Percentiles rank a stretch among this genome's conserved stretches.
phyloP scores from a whole-genome alignment of 2,888 invertebrate genomes.

The Caenorhabditis doughertyi region DNA sequence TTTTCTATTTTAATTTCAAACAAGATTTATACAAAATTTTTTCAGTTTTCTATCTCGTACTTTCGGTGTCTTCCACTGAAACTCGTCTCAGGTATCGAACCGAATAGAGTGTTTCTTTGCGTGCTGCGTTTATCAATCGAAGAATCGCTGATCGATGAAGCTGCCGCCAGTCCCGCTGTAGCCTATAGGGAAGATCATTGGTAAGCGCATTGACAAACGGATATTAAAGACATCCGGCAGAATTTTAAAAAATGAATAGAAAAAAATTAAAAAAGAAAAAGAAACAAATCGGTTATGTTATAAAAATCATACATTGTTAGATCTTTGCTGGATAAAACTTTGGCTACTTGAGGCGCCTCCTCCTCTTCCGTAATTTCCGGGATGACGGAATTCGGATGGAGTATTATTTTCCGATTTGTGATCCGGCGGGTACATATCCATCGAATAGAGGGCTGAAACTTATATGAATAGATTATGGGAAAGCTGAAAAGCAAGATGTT shows the following conservation, averaged over 20 bases:
- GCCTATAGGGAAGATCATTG: constrained; percentile 1
- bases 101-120: constrained; percentile 68
- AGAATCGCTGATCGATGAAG: constrained; percentile 21
- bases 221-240: neutral
- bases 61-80: constrained; percentile 80
- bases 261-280: too few relatives aligned
- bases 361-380: constrained; percentile 1
- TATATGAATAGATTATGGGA: neutral
- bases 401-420: constrained; percentile 3
- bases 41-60: constrained; percentile 68
- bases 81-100: constrained; percentile 75
- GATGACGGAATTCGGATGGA: neutral
- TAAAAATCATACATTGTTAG: constrained; percentile 21
- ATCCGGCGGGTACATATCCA: constrained; percentile 47
- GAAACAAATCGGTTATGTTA: neutral
- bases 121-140: constrained; percentile 27
- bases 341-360: constrained; percentile 18
- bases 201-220: neutral
- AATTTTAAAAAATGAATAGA: too few relatives aligned
- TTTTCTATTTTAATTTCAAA: neutral
- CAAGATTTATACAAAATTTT: neutral
- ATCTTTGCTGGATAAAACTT: constrained; percentile 18
- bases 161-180: constrained; percentile 7
- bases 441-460: constrained; percentile 23
- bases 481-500: neutral